Evolutionary conservation across 2,797 vertebrate species (phyloP), one percentile per base, ranked within the genome.

Genomic region (Kryptolebias ocellatus): DNA sequence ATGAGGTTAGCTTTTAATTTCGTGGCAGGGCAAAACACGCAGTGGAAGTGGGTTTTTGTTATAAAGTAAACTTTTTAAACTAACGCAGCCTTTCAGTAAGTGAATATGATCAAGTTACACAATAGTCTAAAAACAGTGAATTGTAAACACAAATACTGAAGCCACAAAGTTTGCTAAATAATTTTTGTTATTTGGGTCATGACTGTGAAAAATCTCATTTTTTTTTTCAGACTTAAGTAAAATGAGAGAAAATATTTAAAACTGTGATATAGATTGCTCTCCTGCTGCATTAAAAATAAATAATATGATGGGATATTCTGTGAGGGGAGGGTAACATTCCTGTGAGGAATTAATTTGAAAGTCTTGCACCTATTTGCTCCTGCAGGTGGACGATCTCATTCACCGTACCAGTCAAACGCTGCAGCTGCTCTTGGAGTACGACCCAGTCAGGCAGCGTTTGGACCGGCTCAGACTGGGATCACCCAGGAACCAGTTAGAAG

Each of bases 341-440:
- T n/a, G 14, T 28, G 10, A 4, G 18, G 55, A 44, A 65, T n/a
- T 31, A 18, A 11, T 6, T 29, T 7, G 9, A 16, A 3, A 53
- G 16, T 17, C 29, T 8, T 15, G 4, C 16, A 39, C 27, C 1
- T n/a, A 5, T 3, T 55, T 56, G 4, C 39, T 45, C 7, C 0
- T 67, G 8, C 27, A 99, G 98, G 96, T 98, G 81, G 96, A 98
- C 70, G 93, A 96, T 49, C 88, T 96, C 5, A 95, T 99, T 81
- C 95, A 94, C 87, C 92, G 93, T 81, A 96, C 96, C 14, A 96
- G 94, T 90, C 96, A 96, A 83, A 95, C 95, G 0, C 94, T 99
- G 53, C 97, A 99, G 92, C 93, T 99, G 81, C 92, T 98, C 18
- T 95, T 99, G 2, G 98, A 99, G 78, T 97, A 98, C 0, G 96